phyloP scores from a whole-genome alignment of 2,113 vertebrate genomes.

The Tricholaema leucomelas region DNA sequence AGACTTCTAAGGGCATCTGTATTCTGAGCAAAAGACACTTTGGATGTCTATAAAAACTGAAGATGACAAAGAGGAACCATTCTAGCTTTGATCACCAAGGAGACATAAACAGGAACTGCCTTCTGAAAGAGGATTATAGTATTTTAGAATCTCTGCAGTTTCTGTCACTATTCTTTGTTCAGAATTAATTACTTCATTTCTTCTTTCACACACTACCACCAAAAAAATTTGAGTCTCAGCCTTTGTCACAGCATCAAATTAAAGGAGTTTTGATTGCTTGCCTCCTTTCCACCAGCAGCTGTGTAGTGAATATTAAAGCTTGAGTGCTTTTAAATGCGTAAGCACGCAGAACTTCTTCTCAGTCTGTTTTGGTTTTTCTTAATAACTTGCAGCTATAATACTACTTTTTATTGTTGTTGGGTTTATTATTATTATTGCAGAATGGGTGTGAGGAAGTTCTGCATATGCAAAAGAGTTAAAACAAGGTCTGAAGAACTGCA shows the following conservation, averaged over 20 bases:
- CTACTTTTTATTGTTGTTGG: neutral
- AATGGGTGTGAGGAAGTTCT: neutral
- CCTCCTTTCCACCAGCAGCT: neutral
- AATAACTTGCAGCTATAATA: neutral
- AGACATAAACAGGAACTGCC: constrained; percentile 32
- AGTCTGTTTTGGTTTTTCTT: neutral
- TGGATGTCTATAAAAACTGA: neutral
- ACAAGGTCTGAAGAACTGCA: neutral
- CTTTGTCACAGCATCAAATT: neutral
- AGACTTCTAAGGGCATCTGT: neutral
- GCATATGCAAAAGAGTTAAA: neutral
- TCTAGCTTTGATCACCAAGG: constrained; percentile 40
- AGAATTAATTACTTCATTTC: constrained; percentile 27
- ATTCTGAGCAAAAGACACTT: neutral
- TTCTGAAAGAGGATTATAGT: constrained; percentile 25
- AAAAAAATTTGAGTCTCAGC: neutral
- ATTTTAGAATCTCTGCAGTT: constrained; percentile 26
- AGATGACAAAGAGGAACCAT: neutral
- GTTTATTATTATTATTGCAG: neutral
- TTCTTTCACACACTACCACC: neutral
- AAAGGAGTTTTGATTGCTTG: neutral
- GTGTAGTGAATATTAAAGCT: neutral
- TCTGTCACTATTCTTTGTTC: constrained; percentile 13
- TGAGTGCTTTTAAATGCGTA: neutral
- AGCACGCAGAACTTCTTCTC: neutral